Conservation (phyloP, 2,113 vertebrate genomes). For the Bettongia penicillata region DNA sequence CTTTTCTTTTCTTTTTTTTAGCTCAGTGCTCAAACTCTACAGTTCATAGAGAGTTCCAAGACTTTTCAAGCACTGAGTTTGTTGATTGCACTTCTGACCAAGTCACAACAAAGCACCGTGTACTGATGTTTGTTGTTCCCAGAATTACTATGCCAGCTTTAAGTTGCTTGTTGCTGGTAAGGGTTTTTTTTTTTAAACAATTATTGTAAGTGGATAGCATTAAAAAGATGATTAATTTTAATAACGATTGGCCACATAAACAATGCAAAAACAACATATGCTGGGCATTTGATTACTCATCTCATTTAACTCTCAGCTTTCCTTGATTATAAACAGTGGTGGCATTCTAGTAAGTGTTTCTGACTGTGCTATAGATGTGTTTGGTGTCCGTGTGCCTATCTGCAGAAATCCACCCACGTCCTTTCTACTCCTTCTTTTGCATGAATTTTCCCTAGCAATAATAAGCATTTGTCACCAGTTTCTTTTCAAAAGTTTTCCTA, state of each 20-base stretch:
- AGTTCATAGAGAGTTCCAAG: conserved; percentile 67
- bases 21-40: conserved; percentile 74
- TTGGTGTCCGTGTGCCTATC: conserved; percentile 46
- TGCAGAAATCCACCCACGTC: conserved; percentile 37
- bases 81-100: conserved; percentile 66
- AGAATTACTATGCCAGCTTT: conserved; percentile 47
- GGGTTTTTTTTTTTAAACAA: conserved; percentile 37
- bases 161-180: conserved; percentile 2
- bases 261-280: conserved; percentile 87
- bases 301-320: conserved; percentile 86
- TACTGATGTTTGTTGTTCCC: conserved; percentile 61
- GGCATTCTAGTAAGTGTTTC: conserved; percentile 52
- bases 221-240: conserved; percentile 85
- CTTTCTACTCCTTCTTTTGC: neutral
- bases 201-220: conserved; percentile 78
- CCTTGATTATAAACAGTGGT: conserved; percentile 81
- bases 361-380: neutral
- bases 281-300: conserved; percentile 83
- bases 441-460: conserved; percentile 45
- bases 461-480: neutral
- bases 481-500: neutral
- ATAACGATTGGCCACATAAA: conserved; percentile 86
- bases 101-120: conserved; percentile 57
- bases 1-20: conserved; percentile 52
- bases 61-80: conserved; percentile 55